These are phyloP conservation scores for Calyptomena viridis DNA, from an alignment of 2,113 vertebrate species.

Conservation along the genomic window DNA sequence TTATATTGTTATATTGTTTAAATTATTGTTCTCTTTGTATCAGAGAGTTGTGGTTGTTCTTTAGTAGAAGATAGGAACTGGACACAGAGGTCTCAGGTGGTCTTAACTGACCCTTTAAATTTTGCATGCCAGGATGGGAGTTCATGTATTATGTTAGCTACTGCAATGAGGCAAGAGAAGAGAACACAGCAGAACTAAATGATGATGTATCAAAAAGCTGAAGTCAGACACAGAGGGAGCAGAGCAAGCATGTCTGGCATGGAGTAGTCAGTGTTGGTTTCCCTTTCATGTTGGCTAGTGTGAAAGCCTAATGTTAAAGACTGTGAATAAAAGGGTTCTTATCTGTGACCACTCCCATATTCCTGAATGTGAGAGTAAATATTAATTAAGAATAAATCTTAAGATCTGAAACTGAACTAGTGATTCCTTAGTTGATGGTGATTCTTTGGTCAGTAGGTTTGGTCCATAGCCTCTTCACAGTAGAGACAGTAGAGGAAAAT, in stretches of 20 bases:
- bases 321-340: background rate
- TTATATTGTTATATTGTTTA: conserved; percentile 22
- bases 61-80: background rate
- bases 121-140: conserved; percentile 19
- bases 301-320: background rate
- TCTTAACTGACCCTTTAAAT: conserved; percentile 28
- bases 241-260: conserved; percentile 17
- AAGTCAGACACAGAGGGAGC: background rate
- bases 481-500: background rate
- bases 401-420: background rate
- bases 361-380: background rate
- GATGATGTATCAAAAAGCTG: background rate
- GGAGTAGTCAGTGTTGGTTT: background rate
- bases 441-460: background rate
- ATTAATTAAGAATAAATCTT: background rate
- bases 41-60: conserved; percentile 26
- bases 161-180: conserved; percentile 16
- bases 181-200: background rate
- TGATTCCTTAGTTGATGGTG: background rate
- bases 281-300: background rate
- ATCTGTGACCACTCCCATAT: background rate
- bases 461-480: background rate
- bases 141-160: conserved; percentile 17
- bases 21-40: conserved; percentile 44
- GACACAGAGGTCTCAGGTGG: conserved; percentile 24